Evolutionary conservation across 2,888 invertebrate species (phyloP).

Genomic region (Drosophila mercatorum): DNA sequence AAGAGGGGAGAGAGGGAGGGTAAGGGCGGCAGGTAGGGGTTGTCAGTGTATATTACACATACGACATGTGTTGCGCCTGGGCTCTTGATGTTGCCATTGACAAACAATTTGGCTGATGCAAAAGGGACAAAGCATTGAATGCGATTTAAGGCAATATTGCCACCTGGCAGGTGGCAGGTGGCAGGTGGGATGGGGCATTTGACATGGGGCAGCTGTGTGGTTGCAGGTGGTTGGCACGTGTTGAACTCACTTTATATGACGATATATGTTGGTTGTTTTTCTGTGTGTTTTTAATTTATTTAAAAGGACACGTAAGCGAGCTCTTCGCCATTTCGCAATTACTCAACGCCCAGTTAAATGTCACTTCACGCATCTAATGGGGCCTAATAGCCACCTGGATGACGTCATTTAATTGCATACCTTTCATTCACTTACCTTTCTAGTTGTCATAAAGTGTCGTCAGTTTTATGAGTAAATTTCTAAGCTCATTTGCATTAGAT

Average conservation of each 20-base stretch:
- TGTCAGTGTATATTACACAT: conserved; percentile 64
- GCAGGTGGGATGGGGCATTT: not conserved
- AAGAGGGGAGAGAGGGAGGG: not conserved
- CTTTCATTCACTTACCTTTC: conserved; percentile 24
- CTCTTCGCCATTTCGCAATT: conserved; percentile 53
- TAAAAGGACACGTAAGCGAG: conserved; percentile 61
- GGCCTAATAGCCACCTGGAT: conserved; percentile 51
- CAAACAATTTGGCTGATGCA: conserved; percentile 72
- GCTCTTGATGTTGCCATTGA: conserved; percentile 43
- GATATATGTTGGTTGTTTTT: not conserved
- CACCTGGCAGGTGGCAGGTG: not conserved
- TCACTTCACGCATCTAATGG: conserved; percentile 52
- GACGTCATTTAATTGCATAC: conserved; percentile 44
- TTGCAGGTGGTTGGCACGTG: conserved; percentile 46
- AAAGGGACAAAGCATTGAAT: conserved; percentile 31
- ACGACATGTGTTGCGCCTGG: conserved; percentile 70
- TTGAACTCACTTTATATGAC: conserved; percentile 15
- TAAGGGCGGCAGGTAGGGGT: not conserved
- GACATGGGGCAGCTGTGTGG: not conserved
- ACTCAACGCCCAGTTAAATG: conserved; percentile 68
- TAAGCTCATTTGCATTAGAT: conserved; percentile 44
- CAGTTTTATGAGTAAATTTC: conserved; percentile 41
- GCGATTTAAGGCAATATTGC: conserved; percentile 31
- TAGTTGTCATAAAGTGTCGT: conserved; percentile 51
- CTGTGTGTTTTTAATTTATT: conserved; percentile 62